phyloP scores from a whole-genome alignment of 2,888 invertebrate genomes.

The Salpingus planirostris region DNA sequence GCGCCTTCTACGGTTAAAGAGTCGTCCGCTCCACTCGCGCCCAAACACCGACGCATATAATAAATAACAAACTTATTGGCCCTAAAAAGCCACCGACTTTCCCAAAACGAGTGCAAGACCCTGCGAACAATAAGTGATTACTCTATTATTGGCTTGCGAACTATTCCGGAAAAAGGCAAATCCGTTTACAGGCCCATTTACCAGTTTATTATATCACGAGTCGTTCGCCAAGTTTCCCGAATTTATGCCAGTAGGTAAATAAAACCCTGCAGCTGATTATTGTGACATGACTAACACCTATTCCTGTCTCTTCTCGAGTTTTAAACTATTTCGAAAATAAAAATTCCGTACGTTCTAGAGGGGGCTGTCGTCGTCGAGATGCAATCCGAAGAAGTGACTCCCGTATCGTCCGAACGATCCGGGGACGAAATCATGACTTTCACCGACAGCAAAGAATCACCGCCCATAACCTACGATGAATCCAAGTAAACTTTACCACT shows the following conservation, averaged over 20 bases:
- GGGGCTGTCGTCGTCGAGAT: conserved; percentile 25
- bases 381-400: conserved; percentile 23
- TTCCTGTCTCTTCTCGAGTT: no score
- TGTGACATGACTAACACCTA: no score
- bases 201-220: no score
- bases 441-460: conserved; percentile 23
- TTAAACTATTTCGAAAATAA: no score
- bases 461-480: conserved; percentile 17
- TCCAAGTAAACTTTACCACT: conserved; percentile 19
- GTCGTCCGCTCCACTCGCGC: conserved; percentile 14
- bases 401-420: conserved; percentile 2
- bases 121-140: neutral
- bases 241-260: no score
- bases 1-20: conserved; percentile 36
- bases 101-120: conserved; percentile 9
- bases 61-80: neutral
- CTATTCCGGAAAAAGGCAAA: no score
- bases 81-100: conserved; percentile 1
- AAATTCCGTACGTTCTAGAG: conserved; percentile 20
- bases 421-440: conserved; percentile 23
- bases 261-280: no score
- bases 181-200: no score
- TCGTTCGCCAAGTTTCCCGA: no score
- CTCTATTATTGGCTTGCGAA: neutral
- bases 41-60: conserved; percentile 3